Evolutionary conservation across 2,113 vertebrate species (phyloP).

Genomic region (Strix aluco): DNA sequence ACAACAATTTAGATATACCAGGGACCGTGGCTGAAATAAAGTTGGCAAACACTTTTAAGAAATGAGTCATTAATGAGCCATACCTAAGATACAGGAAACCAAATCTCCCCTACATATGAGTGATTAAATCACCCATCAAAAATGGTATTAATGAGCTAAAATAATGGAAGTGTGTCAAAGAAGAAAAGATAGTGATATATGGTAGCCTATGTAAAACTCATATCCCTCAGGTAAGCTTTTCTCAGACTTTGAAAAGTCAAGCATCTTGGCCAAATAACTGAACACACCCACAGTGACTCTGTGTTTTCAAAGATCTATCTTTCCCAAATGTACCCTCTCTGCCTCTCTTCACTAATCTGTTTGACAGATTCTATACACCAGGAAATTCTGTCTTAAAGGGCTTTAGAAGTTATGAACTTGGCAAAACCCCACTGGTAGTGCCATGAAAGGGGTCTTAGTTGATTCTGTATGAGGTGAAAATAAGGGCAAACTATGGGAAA

Average conservation of each 20-base stretch:
- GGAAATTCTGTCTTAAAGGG: not conserved
- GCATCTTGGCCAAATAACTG: not conserved
- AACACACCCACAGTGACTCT: not conserved
- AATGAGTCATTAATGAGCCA: not conserved
- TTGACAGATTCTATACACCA: not conserved
- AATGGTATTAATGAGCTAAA: conserved; percentile 3
- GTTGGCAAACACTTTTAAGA: not conserved
- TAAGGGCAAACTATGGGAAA: not conserved
- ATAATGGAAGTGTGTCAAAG: not conserved
- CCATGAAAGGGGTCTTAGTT: not conserved
- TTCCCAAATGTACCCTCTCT: not conserved
- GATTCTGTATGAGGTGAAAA: not conserved
- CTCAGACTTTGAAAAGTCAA: not conserved
- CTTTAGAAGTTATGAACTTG: not conserved
- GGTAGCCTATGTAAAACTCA: not conserved
- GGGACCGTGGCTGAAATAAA: not conserved
- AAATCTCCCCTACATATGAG: not conserved
- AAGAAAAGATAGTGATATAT: not conserved
- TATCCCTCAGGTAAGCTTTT: not conserved
- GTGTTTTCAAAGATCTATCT: not conserved
- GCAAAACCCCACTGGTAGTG: not conserved
- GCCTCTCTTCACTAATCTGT: not conserved
- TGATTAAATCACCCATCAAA: not conserved
- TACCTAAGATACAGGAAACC: not conserved
- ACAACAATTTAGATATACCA: not conserved